Conservation (phyloP, 2,797 vertebrate species). For the Benthosema pterotum region DNA sequence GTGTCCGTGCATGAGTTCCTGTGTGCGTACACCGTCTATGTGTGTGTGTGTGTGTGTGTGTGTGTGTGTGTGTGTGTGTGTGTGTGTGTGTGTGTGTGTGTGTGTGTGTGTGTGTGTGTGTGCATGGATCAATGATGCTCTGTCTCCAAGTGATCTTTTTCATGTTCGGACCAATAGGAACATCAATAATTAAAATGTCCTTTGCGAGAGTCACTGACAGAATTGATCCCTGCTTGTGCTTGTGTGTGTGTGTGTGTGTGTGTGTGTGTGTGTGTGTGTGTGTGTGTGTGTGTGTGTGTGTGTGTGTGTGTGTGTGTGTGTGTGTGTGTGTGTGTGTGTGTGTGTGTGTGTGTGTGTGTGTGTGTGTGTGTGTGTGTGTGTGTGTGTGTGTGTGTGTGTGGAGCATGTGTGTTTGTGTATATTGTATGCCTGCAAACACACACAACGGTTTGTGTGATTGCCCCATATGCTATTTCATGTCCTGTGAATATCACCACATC, state of each 20-base stretch:
- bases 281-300: constrained; percentile 12
- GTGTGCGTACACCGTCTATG: no score
- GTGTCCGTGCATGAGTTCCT: no score
- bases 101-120: constrained; percentile 3
- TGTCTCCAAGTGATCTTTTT: constrained; percentile 39
- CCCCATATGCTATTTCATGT: no score
- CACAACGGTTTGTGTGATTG: no score
- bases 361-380: no score
- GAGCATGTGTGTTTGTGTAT: no score
- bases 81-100: neutral
- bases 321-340: neutral
- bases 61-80: no score
- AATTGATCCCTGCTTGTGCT: constrained; percentile 7
- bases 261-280: constrained; percentile 12
- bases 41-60: no score
- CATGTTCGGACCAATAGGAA: constrained; percentile 40
- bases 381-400: no score
- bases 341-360: neutral
- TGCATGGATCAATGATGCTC: constrained; percentile 31
- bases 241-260: constrained; percentile 15
- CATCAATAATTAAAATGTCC: constrained; percentile 57
- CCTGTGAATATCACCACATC: no score
- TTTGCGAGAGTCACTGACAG: constrained; percentile 15
- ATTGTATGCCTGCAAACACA: no score
- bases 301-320: constrained; percentile 5